Evolutionary conservation across 2,888 invertebrate genomes (phyloP).

Genomic region (Limnephilus marmoratus): DNA sequence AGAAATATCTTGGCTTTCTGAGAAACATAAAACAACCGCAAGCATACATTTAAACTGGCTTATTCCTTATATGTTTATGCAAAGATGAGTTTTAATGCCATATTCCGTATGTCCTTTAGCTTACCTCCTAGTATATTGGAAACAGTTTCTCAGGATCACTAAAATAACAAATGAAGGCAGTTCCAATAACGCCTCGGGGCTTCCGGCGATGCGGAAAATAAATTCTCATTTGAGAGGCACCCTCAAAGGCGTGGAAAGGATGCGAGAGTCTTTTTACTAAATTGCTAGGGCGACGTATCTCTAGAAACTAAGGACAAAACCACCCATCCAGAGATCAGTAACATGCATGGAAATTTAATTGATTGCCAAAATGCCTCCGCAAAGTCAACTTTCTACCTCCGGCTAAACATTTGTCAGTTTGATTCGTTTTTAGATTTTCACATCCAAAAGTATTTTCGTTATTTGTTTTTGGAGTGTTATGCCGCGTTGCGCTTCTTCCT

Average conservation of each 20-base stretch:
- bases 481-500: too few relatives aligned
- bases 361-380: not conserved
- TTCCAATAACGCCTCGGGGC: not conserved
- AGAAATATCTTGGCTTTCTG: not conserved
- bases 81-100: not conserved
- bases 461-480: too few relatives aligned
- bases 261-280: constrained; percentile 13
- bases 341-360: not conserved
- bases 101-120: not conserved
- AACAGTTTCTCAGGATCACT: not conserved
- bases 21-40: not conserved
- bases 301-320: not conserved
- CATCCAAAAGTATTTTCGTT: too few relatives aligned
- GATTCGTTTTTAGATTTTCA: too few relatives aligned
- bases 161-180: not conserved
- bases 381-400: too few relatives aligned
- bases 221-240: constrained; percentile 59
- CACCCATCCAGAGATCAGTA: not conserved
- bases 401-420: too few relatives aligned
- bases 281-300: constrained; percentile 1
- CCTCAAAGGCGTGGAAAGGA: constrained; percentile 41
- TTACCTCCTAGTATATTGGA: not conserved
- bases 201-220: constrained; percentile 56
- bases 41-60: not conserved
- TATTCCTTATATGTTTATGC: not conserved